Evolutionary conservation across 2,888 invertebrate species (phyloP).

Genomic region (Yponomeuta malinellus): DNA sequence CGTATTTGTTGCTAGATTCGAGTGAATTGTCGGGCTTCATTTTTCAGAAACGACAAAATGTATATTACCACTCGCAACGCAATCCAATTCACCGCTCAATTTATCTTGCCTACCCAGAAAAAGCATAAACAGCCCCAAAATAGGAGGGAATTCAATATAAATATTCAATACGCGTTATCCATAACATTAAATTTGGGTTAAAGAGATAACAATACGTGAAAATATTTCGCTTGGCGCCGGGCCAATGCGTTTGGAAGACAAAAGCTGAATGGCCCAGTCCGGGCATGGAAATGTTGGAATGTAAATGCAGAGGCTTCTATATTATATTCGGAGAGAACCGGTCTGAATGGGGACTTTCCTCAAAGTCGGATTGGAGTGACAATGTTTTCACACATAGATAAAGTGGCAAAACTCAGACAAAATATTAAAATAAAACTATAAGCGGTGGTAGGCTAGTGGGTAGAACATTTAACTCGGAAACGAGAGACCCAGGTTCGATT

Average conservation of each 20-base stretch:
- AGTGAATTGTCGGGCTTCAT: too few relatives aligned
- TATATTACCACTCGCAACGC: neutral
- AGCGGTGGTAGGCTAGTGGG: too few relatives aligned
- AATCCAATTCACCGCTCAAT: neutral
- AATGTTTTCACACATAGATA: too few relatives aligned
- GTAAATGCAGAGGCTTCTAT: neutral
- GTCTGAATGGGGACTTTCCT: neutral
- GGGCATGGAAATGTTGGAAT: neutral
- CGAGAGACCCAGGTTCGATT: too few relatives aligned
- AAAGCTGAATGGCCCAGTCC: neutral
- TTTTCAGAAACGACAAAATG: neutral
- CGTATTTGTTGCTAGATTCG: too few relatives aligned
- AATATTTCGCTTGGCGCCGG: constrained; percentile 28
- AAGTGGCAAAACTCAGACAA: too few relatives aligned
- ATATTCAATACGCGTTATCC: constrained; percentile 30
- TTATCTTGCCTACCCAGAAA: neutral
- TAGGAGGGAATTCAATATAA: constrained; percentile 22
- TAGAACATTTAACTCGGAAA: too few relatives aligned
- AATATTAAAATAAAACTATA: too few relatives aligned
- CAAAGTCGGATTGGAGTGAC: too few relatives aligned
- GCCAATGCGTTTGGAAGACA: constrained; percentile 30
- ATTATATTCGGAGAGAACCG: neutral
- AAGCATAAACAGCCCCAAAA: neutral
- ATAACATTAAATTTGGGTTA: constrained; percentile 28
- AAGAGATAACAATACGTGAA: constrained; percentile 29